Base-by-base conservation (phyloP, 2,113 vertebrate species). In the Struthidea cinerea region DNA sequence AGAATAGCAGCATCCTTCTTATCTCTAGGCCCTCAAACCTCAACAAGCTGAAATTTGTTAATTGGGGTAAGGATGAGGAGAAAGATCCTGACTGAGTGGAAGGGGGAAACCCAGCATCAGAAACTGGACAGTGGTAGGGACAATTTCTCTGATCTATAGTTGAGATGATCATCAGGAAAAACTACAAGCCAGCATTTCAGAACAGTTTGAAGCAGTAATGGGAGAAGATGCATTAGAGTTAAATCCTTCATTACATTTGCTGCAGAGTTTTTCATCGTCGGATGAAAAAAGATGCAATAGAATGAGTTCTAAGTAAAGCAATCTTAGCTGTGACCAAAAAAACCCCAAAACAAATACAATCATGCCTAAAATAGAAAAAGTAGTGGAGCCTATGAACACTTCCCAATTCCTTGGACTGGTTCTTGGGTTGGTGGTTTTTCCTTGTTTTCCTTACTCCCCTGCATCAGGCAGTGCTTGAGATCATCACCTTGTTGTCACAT, bases 401-500 rank as follows among this genome's bases (percentile, higher is more conserved):
- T 63, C 35, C 41, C 61, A 42, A 8, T 57, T 94, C 68, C 71
- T 76, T 46, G 52, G 76, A 33, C 84, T 84, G 37, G 27, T 77
- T 84, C 53, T 82, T 37, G 13, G 12, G 14, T 47, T 81, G 17
- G 6, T 46, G 35, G 0, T 24, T 85, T 69, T 71, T 26, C 13
- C 83, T 93, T 88, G 56, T 93, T 94, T 97, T 93, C 32, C 61
- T 80, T 19, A 4, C 73, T 96, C 57, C 44, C 35, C 65, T 91
- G 85, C 75, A 83, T 94, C 94, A 95, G 61, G 46, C 63, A 77
- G 46, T 56, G 67, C 90, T 96, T 96, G 94, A 83, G 94, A 84
- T 65, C 94, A 94, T 97, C 91, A 95, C 90, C 78, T 89, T 97
- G 91, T 96, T 97, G 94, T 96, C 88, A 23, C 89, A 90, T 93